phyloP scores from a whole-genome alignment of 2,888 invertebrate species.

The Ellobium chinense region DNA sequence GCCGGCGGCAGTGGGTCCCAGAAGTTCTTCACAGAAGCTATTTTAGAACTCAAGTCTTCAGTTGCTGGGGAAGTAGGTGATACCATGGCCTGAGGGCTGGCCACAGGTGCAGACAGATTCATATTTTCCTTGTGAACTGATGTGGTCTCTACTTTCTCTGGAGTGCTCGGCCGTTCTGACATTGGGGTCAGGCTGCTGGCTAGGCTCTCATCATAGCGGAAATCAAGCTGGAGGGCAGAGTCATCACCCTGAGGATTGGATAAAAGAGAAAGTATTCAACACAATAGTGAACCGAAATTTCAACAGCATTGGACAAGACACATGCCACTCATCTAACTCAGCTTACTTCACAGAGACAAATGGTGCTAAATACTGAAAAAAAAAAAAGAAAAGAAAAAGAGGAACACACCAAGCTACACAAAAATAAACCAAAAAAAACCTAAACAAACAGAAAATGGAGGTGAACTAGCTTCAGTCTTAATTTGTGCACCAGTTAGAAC shows the following conservation, averaged over 20 bases:
- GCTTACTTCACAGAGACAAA: too few relatives aligned
- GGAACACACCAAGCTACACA: too few relatives aligned
- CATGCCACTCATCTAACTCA: too few relatives aligned
- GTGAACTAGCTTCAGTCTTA: too few relatives aligned
- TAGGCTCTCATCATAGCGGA: constrained; percentile 85
- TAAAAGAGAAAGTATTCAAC: too few relatives aligned
- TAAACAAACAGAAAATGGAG: too few relatives aligned
- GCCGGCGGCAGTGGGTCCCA: constrained; percentile 73
- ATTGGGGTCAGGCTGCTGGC: constrained; percentile 35
- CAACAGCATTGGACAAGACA: too few relatives aligned
- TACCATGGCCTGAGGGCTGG: constrained; percentile 49
- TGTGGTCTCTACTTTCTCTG: constrained; percentile 33
- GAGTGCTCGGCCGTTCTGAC: constrained; percentile 31
- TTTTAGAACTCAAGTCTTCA: constrained; percentile 95
- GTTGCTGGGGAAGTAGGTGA: constrained; percentile 83
- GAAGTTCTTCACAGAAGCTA: constrained; percentile 93
- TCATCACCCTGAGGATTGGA: constrained; percentile 37
- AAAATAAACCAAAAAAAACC: too few relatives aligned
- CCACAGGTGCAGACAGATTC: constrained; percentile 29
- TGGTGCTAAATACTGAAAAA: too few relatives aligned
- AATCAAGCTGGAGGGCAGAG: constrained; percentile 87
- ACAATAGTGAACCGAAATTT: too few relatives aligned
- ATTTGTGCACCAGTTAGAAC: too few relatives aligned
- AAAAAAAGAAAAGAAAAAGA: too few relatives aligned
- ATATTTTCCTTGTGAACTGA: constrained; percentile 38